Evolutionary conservation across 2,888 invertebrate genomes (phyloP).

Genomic region (Leucophenga maculata): DNA sequence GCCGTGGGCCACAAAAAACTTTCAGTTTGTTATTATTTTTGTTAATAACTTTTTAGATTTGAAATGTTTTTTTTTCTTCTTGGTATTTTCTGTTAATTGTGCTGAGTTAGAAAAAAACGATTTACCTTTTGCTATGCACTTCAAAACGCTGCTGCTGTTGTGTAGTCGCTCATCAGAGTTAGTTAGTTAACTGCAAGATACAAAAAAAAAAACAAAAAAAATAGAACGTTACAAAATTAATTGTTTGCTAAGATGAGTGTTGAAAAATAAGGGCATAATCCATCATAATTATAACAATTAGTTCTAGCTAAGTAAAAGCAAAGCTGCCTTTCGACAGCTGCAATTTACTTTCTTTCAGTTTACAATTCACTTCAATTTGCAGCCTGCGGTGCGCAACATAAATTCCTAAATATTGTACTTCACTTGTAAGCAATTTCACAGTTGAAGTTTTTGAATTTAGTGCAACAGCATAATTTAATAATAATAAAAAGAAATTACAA

Average conservation of each 20-base stretch:
- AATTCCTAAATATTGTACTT: no score
- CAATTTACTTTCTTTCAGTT: neutral
- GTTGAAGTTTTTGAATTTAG: constrained; percentile 34
- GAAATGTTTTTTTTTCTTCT: neutral
- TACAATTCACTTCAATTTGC: no score
- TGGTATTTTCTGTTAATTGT: neutral
- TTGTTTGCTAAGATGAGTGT: neutral
- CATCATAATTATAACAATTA: neutral
- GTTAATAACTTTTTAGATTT: neutral
- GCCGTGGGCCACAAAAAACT: neutral
- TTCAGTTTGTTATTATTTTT: constrained; percentile 9
- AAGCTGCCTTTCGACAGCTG: constrained; percentile 1
- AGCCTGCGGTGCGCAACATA: no score
- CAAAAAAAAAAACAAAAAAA: neutral
- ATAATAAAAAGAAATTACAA: neutral
- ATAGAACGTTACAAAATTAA: neutral
- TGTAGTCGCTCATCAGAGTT: neutral
- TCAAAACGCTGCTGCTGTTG: constrained; percentile 15
- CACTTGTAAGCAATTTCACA: constrained; percentile 48
- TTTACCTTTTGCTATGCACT: neutral
- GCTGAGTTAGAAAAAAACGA: neutral
- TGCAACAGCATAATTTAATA: constrained; percentile 23
- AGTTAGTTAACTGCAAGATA: neutral
- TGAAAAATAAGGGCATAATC: constrained; percentile 1
- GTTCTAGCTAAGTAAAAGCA: no score